Evolutionary conservation across 2,797 vertebrate species (phyloP), one percentile per base, ranked within the genome.

Genomic region (Vespertilio murinus): DNA sequence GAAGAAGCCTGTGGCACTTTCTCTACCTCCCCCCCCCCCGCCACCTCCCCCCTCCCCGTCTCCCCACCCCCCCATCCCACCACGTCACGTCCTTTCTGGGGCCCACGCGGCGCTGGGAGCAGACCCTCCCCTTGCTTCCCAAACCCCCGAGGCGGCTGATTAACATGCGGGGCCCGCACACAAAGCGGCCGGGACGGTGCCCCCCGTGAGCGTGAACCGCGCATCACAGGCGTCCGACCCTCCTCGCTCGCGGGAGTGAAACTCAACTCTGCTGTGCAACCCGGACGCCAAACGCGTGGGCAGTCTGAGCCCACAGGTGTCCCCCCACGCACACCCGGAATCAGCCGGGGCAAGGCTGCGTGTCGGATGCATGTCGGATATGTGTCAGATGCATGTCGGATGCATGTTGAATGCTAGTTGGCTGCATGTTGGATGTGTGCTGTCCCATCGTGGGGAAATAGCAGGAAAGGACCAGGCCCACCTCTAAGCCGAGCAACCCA

Each of bases 101-200:
- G 0, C 25, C 78, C 56, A 59, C 17, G 45, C 30, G 3, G 28
- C 11, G 25, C 88, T 80, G 81, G 4, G 2, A 9, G 35, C 61
- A 71, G 28, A 25, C 61, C 74, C 38, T 69, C 12, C 1, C 11
- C 73, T 49, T 23, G 45, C 59, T 28, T 69, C 83, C 91, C 75
- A 54, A 89, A 93, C 56, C 25, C 87, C 18, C 20, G 54, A 87
- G 88, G 81, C 71, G 1, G 14, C 81, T 88, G 84, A 90, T 97
- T 90, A 95, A 94, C 94, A 96, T 83, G 74, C 77, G 93, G 28
- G 93, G 28, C 54, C 64, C 14, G 78, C 69, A 81, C 47, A 97
- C 95, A 90, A 92, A 91, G 93, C 67, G 42, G 30, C 54, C 65
- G 2, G 6, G 83, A 88, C 38, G 74, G 94, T 64, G 11, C 35